phyloP scores from a whole-genome alignment of 2,113 vertebrate genomes.

The Scytalopus superciliaris region DNA sequence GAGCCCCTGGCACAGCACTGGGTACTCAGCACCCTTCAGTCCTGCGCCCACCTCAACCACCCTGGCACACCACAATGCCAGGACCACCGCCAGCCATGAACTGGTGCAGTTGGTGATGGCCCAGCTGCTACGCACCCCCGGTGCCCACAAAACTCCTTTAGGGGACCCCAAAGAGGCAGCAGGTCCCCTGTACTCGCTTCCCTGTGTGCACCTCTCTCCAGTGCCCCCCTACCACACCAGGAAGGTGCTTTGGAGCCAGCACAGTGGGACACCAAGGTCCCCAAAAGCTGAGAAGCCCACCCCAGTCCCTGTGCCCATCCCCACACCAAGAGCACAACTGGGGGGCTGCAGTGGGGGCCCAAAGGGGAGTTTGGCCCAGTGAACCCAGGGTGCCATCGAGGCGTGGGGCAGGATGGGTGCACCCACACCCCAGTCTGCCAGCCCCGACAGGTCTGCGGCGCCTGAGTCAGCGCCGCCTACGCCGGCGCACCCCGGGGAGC shows the following conservation, averaged over 20 bases:
- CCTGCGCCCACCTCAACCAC: neutral
- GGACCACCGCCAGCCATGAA: neutral
- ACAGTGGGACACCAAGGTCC: accelerated
- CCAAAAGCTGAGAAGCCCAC: neutral
- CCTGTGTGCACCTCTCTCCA: too few species aligned
- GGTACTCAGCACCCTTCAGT: neutral
- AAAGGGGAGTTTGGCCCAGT: accelerated
- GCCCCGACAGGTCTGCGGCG: neutral
- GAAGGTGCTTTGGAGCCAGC: accelerated
- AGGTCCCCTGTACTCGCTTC: neutral
- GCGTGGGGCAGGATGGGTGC: neutral
- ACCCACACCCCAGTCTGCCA: neutral
- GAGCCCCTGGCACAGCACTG: accelerated
- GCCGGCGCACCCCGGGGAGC: conserved; percentile 9
- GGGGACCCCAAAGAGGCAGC: neutral
- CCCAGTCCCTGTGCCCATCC: neutral
- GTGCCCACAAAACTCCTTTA: neutral
- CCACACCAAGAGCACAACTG: accelerated
- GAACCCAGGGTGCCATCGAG: accelerated
- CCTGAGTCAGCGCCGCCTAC: conserved; percentile 36
- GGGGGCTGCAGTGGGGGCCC: accelerated
- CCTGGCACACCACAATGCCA: accelerated
- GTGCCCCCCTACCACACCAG: too few species aligned
- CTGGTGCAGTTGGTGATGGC: accelerated
- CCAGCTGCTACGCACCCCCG: neutral